Conservation (phyloP, 2,888 invertebrate species). For the Rhagium mordax region DNA sequence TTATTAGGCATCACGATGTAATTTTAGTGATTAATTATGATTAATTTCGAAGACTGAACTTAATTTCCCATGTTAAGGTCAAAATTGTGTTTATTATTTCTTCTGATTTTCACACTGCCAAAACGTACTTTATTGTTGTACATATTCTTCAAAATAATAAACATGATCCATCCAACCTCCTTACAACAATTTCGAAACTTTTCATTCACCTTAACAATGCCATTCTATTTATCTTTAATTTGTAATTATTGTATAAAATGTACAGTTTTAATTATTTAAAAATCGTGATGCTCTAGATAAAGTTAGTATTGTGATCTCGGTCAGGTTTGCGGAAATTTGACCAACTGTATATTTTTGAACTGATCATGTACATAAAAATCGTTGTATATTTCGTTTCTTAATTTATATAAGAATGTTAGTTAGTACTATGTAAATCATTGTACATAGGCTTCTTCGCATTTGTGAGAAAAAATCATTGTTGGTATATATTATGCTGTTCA, state of each 20-base stretch:
- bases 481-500: slow-evolving; percentile 65
- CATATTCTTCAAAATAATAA: slow-evolving; percentile 1
- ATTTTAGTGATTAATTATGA: slow-evolving; percentile 36
- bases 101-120: slow-evolving; percentile 23
- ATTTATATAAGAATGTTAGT: slow-evolving; percentile 54
- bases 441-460: slow-evolving; percentile 67
- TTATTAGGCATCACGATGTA: slow-evolving; percentile 47
- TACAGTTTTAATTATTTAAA: slow-evolving; percentile 27
- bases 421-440: slow-evolving; percentile 63
- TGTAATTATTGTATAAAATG: slow-evolving; percentile 24
- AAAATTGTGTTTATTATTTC: slow-evolving; percentile 27
- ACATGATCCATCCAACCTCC: neutral
- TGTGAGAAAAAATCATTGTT: slow-evolving; percentile 63
- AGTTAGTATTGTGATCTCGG: slow-evolving; percentile 66
- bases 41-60: slow-evolving; percentile 23
- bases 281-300: slow-evolving; percentile 59
- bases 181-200: neutral
- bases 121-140: slow-evolving; percentile 4
- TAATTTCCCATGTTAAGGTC: slow-evolving; percentile 20
- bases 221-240: slow-evolving; percentile 31
- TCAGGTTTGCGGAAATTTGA: slow-evolving; percentile 58
- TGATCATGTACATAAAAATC: slow-evolving; percentile 63
- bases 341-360: slow-evolving; percentile 58
- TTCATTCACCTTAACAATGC: slow-evolving; percentile 32
- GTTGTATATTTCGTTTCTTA: slow-evolving; percentile 62